Evolutionary conservation across 2,888 invertebrate genomes (phyloP), one percentile per base, ranked within the genome.

Genomic region (Hipparchia semele): DNA sequence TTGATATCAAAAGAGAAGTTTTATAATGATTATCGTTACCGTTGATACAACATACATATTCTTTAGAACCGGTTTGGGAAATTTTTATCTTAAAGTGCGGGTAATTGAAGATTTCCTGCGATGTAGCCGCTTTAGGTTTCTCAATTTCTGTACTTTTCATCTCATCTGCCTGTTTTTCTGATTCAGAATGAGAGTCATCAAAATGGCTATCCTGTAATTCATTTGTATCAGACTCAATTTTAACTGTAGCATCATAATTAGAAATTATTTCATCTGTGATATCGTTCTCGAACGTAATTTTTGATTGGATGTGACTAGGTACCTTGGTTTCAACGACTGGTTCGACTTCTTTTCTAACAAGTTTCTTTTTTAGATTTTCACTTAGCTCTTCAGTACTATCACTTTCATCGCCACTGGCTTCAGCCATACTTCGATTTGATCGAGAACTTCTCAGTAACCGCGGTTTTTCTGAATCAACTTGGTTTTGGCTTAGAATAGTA

Each of bases 1-100:
- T 86, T 2, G 92, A 92, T 80, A 94, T 94, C 53, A 92, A 78
- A 33, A 93, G 84, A 5, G 86, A 79, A 0, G 90, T 91, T 78
- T 85, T 87, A 45, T 94, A 94, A 79, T 93, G 92, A 69, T 83
- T 81, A 53, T 86, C 83, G 39, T 76, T 77, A 12, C 87, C 87
- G 75, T 92, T 92, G 65, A 94, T 88, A 75, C 92, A 92, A 77
- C 92, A 92, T 39, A 89, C 82, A 73, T 92, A 92, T 80, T 91
- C 90, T 76, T 90, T 91, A 4, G 82, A 79, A 4, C 92, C 91
- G 54, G 85, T 76, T 9, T 81, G 82, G 13, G 84, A 84, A 62
- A 80, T 82, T 64, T 78, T 81, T 2, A 90, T 80, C 84, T 90
- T 90, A 74, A 94, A 92, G 81, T 93, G 93, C 0, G 93, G 85